Evolutionary conservation across 2,113 vertebrate genomes (phyloP).

Genomic region (Cyanoramphus novaezelandiae): DNA sequence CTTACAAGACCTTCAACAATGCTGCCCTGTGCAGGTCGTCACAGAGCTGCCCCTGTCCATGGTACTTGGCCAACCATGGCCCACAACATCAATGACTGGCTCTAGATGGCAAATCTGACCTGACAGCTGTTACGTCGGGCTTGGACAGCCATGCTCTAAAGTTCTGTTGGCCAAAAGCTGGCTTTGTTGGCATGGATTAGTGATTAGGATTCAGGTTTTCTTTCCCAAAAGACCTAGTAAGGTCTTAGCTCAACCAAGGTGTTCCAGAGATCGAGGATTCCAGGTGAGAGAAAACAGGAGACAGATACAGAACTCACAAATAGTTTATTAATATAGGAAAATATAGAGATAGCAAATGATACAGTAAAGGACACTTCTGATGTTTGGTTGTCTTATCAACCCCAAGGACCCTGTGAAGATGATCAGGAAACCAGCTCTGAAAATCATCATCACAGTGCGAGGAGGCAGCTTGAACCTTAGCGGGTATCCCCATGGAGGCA

Average conservation of each 20-base stretch:
- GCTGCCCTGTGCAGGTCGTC: rapidly evolving
- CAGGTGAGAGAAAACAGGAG: too few relatives aligned
- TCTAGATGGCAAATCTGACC: background rate
- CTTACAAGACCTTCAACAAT: background rate
- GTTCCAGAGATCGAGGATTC: too few relatives aligned
- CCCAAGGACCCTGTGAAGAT: too few relatives aligned
- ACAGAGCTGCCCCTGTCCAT: background rate
- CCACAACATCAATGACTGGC: rapidly evolving
- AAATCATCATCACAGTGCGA: too few relatives aligned
- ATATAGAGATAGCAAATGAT: too few relatives aligned
- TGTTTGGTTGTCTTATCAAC: too few relatives aligned
- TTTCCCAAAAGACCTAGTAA: background rate
- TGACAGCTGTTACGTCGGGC: rapidly evolving
- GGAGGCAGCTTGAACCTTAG: too few relatives aligned
- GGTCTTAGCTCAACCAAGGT: background rate
- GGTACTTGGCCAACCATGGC: rapidly evolving
- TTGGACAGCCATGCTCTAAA: rapidly evolving
- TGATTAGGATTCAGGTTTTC: background rate
- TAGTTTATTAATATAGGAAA: too few relatives aligned
- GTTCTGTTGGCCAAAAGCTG: background rate
- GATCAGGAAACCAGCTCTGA: too few relatives aligned
- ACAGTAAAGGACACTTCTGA: too few relatives aligned
- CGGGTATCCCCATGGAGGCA: too few relatives aligned
- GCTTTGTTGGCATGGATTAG: background rate
- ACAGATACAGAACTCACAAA: too few relatives aligned